Evolutionary conservation across 2,797 vertebrate species (phyloP), one percentile per base, ranked within the genome.

Genomic region (Chanos chanos): DNA sequence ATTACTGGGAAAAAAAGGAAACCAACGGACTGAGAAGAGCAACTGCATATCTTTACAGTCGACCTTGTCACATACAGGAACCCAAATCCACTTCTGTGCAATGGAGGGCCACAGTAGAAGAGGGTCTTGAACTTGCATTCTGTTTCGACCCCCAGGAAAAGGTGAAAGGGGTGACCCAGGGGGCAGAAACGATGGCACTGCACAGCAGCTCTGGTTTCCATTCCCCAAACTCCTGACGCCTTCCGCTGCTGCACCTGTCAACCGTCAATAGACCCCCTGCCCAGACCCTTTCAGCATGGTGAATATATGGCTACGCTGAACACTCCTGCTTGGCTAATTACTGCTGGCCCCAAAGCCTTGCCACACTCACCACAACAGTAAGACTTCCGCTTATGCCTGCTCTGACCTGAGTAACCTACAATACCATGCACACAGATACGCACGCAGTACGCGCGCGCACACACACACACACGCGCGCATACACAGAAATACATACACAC

Each of bases 211-310:
- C 80, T 81, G 81, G 77, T 89, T 90, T 91, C 86, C 74, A 83
- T 83, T 87, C 80, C 58, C 70, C 75, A 64, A 77, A 81, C 71
- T 72, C 74, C 74, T 81, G 80, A 88, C 82, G 81, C 85, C 85
- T 85, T 89, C 86, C 77, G 81, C 81, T 77, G 48, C 83, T 88
- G 85, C 90, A 93, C 93, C 92, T 96, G 93, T 87, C 87, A 89
- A 87, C 85, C 73, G 77, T 91, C 93, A 94, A 83, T 84, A 89
- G 90, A 85, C 90, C 92, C 89, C 92, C 91, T 80, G 81, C 79
- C 80, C 86, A 83, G 76, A 79, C 85, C 85, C 90, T 94, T 94
- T 95, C 93, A 94, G 89, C 91, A 80, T 86, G 79, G 78, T 90
- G 82, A 90, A 94, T 95, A 92, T 92, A 93, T 83, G 89, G 88